Conservation (phyloP, 2,113 vertebrate species). For the Scalopus aquaticus region DNA sequence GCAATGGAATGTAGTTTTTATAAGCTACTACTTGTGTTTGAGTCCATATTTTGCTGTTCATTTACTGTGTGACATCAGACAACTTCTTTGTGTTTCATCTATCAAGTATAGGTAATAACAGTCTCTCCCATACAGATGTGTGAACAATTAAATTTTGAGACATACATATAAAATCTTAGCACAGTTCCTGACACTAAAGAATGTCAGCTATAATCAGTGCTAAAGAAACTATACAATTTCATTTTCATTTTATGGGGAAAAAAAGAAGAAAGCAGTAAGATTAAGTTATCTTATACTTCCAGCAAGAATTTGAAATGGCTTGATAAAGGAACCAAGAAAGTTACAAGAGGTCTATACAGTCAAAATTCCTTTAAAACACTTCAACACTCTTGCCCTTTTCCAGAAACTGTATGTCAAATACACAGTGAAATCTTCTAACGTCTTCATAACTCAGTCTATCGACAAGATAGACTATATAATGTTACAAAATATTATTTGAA, state of each 20-base stretch:
- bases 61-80: neutral
- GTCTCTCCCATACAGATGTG: neutral
- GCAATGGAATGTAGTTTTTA: neutral
- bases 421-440: neutral
- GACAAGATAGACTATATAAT: neutral
- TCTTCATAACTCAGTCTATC: neutral
- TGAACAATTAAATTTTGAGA: slow-evolving; percentile 21
- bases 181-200: neutral
- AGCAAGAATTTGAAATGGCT: slow-evolving; percentile 33
- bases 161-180: slow-evolving; percentile 34
- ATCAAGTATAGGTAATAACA: slow-evolving; percentile 10
- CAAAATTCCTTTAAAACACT: neutral
- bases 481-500: neutral
- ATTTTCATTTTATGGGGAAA: neutral
- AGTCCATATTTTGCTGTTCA: neutral
- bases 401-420: neutral
- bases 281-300: neutral
- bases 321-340: neutral
- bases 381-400: neutral
- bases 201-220: neutral
- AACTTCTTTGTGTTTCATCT: neutral
- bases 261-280: neutral
- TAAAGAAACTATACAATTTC: neutral
- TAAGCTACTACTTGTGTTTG: neutral
- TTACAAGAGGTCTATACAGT: slow-evolving; percentile 5